Evolutionary conservation across 2,888 invertebrate genomes (phyloP), one percentile per base, ranked within the genome.

Genomic region (Julus scandinavius): DNA sequence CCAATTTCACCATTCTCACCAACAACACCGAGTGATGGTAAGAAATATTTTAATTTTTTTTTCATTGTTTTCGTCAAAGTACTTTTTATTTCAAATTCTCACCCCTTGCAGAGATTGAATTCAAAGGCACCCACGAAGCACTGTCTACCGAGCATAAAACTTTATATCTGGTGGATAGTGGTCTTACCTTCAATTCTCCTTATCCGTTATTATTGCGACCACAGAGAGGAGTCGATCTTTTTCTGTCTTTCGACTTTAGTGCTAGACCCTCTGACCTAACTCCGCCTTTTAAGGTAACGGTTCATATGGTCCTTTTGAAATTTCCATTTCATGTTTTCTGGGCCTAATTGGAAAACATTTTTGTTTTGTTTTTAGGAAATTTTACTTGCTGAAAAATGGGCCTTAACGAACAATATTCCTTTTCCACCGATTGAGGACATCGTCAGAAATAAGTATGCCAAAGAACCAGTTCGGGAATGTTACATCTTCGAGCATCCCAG

Each of bases 171-270:
- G 93, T 93, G 3, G 93, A 93, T 90, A 92, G 92, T 50, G 93
- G 93, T 0, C 90, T 93, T 86, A 92, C 93, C 9, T 93, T 93
- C 91, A 93, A 93, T 91, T 92, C 93, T 5, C 93, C 93, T 0
- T 93, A 91, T 90, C 93, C 93, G 0, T 91, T 93, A 5, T 91
- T 93, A 9, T 90, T 93, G 41, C 90, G 93, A 83, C 92, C 93
- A 2, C 93, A 93, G 90, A 90, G 93, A 87, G 91, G 91, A n/a
- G 92, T 93, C 11, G 92, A 93, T 89, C 90, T 93, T 85, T 92
- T 92, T 88, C 89, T 93, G 72, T 92, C 92, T 2, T 93, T 93
- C 90, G 93, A 93, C 90, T 93, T 93, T 90, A 92, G 92, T 90
- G 92, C 92, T 45, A 90, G 93, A 88, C 91, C 91, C 4, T 90